phyloP scores from a whole-genome alignment of 2,797 vertebrate species.

The Leuciscus waleckii region DNA sequence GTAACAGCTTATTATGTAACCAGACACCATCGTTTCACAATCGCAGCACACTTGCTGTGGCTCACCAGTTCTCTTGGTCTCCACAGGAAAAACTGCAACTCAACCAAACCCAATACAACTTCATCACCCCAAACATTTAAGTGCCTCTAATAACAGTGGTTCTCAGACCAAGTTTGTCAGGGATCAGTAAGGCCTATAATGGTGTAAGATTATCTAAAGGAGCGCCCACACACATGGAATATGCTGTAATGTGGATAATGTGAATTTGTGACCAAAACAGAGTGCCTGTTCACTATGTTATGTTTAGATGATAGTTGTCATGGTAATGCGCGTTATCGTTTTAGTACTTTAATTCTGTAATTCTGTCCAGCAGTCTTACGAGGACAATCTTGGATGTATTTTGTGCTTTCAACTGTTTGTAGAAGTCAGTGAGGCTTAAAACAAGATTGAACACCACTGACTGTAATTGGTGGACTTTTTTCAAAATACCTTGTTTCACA shows the following conservation, averaged over 20 bases:
- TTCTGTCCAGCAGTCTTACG: not conserved
- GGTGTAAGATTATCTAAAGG: slow-evolving; percentile 34
- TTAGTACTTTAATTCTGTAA: not conserved
- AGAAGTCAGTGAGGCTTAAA: not conserved
- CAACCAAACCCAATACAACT: slow-evolving; percentile 13
- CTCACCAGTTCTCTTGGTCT: slow-evolving; percentile 55
- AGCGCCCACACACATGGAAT: slow-evolving; percentile 26
- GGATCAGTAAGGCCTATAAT: slow-evolving; percentile 31
- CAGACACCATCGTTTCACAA: slow-evolving; percentile 82
- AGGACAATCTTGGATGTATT: not conserved
- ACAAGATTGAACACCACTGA: not conserved
- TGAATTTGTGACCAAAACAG: not conserved
- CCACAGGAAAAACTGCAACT: slow-evolving; percentile 22
- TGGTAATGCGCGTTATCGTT: not conserved
- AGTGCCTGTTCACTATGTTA: not conserved
- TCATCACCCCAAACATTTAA: slow-evolving; percentile 34
- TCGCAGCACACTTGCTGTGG: slow-evolving; percentile 77
- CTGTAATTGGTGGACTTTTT: not conserved
- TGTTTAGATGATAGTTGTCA: slow-evolving; percentile 21
- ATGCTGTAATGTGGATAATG: slow-evolving; percentile 6
- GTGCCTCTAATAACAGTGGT: slow-evolving; percentile 19
- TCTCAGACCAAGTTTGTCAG: slow-evolving; percentile 34
- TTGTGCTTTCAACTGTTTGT: not conserved
- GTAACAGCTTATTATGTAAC: slow-evolving; percentile 83
- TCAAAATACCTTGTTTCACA: not conserved